A percentile compares a stretch with the other conserved stretches of the same genome.
Evolutionary conservation across 2,888 invertebrate genomes (phyloP).

Genomic region (Phaonia tiefii): DNA sequence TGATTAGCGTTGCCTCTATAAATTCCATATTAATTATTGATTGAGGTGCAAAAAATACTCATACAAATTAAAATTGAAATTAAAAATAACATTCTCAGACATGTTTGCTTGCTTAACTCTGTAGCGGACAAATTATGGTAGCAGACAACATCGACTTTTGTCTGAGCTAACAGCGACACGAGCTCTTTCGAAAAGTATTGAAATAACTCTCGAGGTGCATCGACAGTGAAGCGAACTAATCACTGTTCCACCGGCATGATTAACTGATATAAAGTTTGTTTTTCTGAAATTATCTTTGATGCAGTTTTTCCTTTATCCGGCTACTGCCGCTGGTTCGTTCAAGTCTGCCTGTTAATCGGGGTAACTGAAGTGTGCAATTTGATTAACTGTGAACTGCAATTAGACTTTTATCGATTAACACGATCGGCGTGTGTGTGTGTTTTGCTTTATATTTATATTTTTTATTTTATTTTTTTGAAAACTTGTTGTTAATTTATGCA

Average conservation of each 20-base stretch:
- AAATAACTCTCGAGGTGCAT: too few species aligned
- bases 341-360: background rate
- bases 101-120: background rate
- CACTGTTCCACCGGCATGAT: too few species aligned
- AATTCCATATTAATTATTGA: slow-evolving; percentile 46
- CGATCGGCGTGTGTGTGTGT: slow-evolving; percentile 40
- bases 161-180: too few species aligned
- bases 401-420: slow-evolving; percentile 64
- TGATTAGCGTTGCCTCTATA: slow-evolving; percentile 46
- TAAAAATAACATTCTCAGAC: slow-evolving; percentile 31
- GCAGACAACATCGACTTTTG: background rate
- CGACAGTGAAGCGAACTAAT: too few species aligned
- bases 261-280: too few species aligned
- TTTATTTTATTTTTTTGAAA: slow-evolving; percentile 21
- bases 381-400: slow-evolving; percentile 63
- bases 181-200: too few species aligned
- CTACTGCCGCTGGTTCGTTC: too few species aligned
- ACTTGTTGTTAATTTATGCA: slow-evolving; percentile 47
- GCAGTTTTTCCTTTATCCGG: too few species aligned
- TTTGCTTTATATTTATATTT: background rate
- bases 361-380: slow-evolving; percentile 37
- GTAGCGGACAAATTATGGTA: background rate
- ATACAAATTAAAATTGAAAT: too few species aligned
- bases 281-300: too few species aligned
- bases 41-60: slow-evolving; percentile 40